Conservation (phyloP, 2,113 vertebrate species). For the human region GRCh38 chr6:108832501-108833000, state of each 20-base stretch:
- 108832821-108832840: not conserved
- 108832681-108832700: not conserved
- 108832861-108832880: not conserved
- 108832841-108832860: not conserved
- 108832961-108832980: not conserved
- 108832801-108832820: not conserved
- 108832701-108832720: not conserved
- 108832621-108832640: not conserved
- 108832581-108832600: not conserved
- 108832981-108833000: not conserved
- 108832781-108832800: not conserved
- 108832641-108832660: not conserved
- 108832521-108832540: not conserved
- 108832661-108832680: not conserved
- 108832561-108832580: not conserved
- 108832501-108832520: conserved; percentile 42
- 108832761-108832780: not conserved
- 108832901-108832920: not conserved
- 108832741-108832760: not conserved
- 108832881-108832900: not conserved
- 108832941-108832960: accelerated
- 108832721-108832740: not conserved
- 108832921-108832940: accelerated
- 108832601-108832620: not conserved
- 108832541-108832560: not conserved